Evolutionary conservation across 2,113 vertebrate species (phyloP).

Genomic region (Syngnathus scovelli): DNA sequence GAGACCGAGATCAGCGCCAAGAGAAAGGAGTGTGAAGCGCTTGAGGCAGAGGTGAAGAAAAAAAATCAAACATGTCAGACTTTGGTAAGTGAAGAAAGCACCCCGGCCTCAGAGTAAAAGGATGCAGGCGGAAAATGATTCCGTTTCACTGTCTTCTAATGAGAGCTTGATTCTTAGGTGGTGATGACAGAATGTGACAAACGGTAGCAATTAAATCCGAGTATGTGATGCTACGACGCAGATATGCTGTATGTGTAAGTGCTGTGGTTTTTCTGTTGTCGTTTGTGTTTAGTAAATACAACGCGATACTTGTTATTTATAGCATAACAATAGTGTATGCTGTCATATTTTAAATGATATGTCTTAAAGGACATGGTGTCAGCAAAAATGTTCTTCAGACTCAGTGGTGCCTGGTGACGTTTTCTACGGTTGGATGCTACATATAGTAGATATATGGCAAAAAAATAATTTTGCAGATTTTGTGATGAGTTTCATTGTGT

Average conservation of each 20-base stretch:
- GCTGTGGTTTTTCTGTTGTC: not conserved
- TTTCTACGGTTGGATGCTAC: too few relatives aligned
- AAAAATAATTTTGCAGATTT: too few relatives aligned
- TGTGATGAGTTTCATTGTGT: too few relatives aligned
- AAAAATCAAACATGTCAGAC: constrained; percentile 78
- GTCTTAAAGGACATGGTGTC: not conserved
- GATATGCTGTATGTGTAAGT: not conserved
- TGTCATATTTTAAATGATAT: not conserved
- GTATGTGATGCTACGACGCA: not conserved
- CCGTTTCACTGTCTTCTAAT: constrained; percentile 29
- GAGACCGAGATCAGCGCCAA: constrained; percentile 73
- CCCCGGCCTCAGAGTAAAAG: constrained; percentile 42
- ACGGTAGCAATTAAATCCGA: constrained; percentile 22
- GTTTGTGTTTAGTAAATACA: not conserved
- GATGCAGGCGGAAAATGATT: constrained; percentile 54
- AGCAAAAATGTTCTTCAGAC: too few relatives aligned
- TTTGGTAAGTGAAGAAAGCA: constrained; percentile 72
- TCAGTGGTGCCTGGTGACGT: too few relatives aligned
- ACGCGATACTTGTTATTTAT: constrained; percentile 3
- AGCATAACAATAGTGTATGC: not conserved
- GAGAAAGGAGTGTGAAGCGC: constrained; percentile 68
- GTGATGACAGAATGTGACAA: constrained; percentile 44
- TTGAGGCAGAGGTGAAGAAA: constrained; percentile 72
- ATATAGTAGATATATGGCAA: too few relatives aligned
- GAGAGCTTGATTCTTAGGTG: constrained; percentile 36